These are phyloP conservation scores for Vultur gryphus DNA, from an alignment of 2,797 vertebrate genomes.

Conservation along the genomic window DNA sequence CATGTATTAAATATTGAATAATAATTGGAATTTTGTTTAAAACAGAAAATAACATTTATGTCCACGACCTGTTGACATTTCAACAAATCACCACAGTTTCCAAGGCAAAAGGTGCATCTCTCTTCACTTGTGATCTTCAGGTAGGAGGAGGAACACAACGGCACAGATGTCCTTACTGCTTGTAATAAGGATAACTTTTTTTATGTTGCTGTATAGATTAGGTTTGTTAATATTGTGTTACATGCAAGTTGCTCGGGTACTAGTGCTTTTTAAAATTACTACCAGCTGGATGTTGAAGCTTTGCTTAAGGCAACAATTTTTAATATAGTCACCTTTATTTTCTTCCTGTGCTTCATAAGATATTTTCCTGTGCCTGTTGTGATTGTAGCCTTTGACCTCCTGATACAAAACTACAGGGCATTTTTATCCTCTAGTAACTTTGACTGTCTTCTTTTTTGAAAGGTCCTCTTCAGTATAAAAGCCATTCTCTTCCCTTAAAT, in stretches of 20 bases:
- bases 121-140: slow-evolving; percentile 94
- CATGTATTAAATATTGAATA: neutral
- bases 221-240: neutral
- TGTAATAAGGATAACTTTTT: neutral
- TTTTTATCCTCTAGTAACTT: neutral
- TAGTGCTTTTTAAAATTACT: neutral
- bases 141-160: slow-evolving; percentile 66
- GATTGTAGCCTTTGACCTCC: neutral
- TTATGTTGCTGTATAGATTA: neutral
- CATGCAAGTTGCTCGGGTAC: neutral
- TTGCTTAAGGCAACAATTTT: neutral
- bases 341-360: neutral
- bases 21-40: slow-evolving; percentile 35
- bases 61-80: slow-evolving; percentile 97
- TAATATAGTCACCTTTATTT: neutral
- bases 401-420: neutral
- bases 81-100: slow-evolving; percentile 95
- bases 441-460: neutral
- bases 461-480: neutral
- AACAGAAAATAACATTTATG: slow-evolving; percentile 96
- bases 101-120: slow-evolving; percentile 93
- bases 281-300: neutral
- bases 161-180: neutral
- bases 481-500: neutral
- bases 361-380: neutral